Percentiles rank a stretch among this genome's conserved stretches.
Evolutionary conservation across 2,888 invertebrate species (phyloP).

Genomic region (Archips crataeganus): DNA sequence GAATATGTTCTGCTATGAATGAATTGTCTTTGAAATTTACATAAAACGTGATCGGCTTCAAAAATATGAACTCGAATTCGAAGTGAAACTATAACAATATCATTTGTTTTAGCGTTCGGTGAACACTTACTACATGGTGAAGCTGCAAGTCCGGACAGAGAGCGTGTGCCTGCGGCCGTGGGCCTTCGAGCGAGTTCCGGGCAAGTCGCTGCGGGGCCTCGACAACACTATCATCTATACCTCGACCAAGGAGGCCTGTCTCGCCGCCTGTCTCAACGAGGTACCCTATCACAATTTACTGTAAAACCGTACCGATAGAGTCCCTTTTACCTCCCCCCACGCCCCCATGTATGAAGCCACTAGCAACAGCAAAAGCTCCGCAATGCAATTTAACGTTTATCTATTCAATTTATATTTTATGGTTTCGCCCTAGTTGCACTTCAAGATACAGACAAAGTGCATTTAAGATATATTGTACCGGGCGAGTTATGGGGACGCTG

Average conservation of each 20-base stretch:
- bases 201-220: slow-evolving; percentile 95
- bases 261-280: slow-evolving; percentile 97
- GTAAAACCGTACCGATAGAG: slow-evolving; percentile 14
- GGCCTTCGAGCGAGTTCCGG: slow-evolving; percentile 97
- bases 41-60: neutral
- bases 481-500: slow-evolving; percentile 37
- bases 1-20: neutral
- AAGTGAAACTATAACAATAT: neutral
- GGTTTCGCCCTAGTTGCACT: slow-evolving; percentile 67
- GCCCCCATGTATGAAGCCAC: slow-evolving; percentile 18
- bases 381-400: slow-evolving; percentile 66
- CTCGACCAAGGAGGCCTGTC: slow-evolving; percentile 96
- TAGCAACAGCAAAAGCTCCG: slow-evolving; percentile 52
- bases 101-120: slow-evolving; percentile 87
- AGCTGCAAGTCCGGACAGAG: slow-evolving; percentile 95
- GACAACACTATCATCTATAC: slow-evolving; percentile 97
- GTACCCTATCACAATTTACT: slow-evolving; percentile 62
- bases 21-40: neutral
- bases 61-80: neutral
- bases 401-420: slow-evolving; percentile 81
- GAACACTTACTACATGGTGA: slow-evolving; percentile 98
- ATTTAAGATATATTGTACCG: slow-evolving; percentile 35
- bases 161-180: slow-evolving; percentile 96
- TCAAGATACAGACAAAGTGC: slow-evolving; percentile 64
- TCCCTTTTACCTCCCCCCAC: slow-evolving; percentile 22